These are phyloP conservation scores for Tillus elongatus DNA, from an alignment of 2,888 invertebrate genomes.

Conservation along the genomic window DNA sequence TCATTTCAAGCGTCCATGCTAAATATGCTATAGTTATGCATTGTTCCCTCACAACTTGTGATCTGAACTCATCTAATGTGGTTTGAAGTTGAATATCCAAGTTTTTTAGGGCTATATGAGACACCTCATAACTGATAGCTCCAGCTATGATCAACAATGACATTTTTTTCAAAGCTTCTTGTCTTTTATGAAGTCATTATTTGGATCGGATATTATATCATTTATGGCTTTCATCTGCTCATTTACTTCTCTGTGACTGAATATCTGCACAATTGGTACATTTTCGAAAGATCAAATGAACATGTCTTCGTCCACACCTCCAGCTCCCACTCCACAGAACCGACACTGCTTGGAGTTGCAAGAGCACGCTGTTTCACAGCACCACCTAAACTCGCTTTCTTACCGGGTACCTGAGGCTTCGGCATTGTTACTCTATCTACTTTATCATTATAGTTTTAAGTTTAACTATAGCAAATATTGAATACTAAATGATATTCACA, in stretches of 20 bases:
- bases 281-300: constrained; percentile 81
- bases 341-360: constrained; percentile 31
- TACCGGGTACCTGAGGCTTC: constrained; percentile 40
- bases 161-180: constrained; percentile 81
- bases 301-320: constrained; percentile 80
- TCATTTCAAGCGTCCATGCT: no score
- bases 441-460: no score
- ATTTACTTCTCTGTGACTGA: constrained; percentile 73
- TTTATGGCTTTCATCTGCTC: constrained; percentile 69
- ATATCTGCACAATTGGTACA: constrained; percentile 72
- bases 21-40: no score
- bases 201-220: constrained; percentile 67
- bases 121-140: constrained; percentile 60
- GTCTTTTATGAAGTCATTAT: constrained; percentile 86
- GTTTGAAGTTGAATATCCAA: constrained; percentile 73
- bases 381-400: constrained; percentile 32
- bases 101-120: constrained; percentile 65
- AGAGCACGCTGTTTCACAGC: constrained; percentile 40
- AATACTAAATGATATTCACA: no score
- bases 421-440: constrained; percentile 40
- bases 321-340: constrained; percentile 49
- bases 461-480: no score
- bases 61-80: constrained; percentile 76
- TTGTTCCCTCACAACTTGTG: no score
- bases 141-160: constrained; percentile 76